Evolutionary conservation across 2,113 vertebrate genomes (phyloP), one percentile per base, ranked within the genome.

Genomic region (Oryzias javanicus): DNA sequence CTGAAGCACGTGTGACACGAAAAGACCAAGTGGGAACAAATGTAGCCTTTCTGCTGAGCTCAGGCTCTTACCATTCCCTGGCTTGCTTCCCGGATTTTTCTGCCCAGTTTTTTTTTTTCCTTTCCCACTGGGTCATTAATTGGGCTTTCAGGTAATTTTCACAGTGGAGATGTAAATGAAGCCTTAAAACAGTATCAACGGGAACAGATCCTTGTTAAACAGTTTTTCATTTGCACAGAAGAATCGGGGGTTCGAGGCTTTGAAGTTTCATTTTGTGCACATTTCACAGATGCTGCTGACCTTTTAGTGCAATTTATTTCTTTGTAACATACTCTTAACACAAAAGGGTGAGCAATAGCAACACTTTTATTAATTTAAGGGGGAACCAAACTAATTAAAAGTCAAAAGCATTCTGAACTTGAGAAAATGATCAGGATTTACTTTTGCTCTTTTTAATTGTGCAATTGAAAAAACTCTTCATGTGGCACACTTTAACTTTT

Each of bases 21-120:
- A 56, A 3, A 60, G 52, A 52, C 42, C 45, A 35, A 19, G 48
- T n/a, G 1, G 14, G 54, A 70, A 67, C 58, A 52, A 50, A 64
- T 56, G 59, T 20, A 45, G 50, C 35, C 40, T 70, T 42, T 74
- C 55, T 72, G 49, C 55, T 52, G 29, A 59, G 46, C 40, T 49
- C 29, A 56, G 52, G 58, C 24, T 59, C 24, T 49, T 61, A 19
- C 6, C 41, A 46, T 57, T 18, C 19, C 46, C 15, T 35, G 24
- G 51, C 57, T 22, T 4, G 25, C 24, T 66, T 63, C 42, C 60
- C 53, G 62, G 62, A 59, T 16, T 29, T 2, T 52, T 53, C 40
- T 12, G 14, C 40, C 55, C 29, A 3, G 10, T 51, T 16, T 25
- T 50, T 44, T 60, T 57, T n/a, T 44, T 60, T 57, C 15, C 42